phyloP scores from a whole-genome alignment of 2,888 invertebrate genomes.

The Asteroscopus sphinx region DNA sequence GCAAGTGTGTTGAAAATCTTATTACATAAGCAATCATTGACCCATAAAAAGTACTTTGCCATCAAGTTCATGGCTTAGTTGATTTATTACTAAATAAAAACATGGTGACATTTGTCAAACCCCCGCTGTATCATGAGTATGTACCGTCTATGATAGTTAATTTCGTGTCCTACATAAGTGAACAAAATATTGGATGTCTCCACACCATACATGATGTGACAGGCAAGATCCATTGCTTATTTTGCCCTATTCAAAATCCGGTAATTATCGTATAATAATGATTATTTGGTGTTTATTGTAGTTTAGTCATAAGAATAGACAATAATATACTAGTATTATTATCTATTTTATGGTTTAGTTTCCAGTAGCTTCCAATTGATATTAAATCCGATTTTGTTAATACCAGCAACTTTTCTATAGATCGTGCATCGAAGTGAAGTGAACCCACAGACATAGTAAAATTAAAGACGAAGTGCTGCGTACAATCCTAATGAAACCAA shows the following conservation, averaged over 20 bases:
- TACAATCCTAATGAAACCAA: too few relatives aligned
- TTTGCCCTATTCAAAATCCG: background rate
- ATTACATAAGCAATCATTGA: background rate
- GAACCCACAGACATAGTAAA: too few relatives aligned
- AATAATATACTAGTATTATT: too few relatives aligned
- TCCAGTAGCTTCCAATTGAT: background rate
- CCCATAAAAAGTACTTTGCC: background rate
- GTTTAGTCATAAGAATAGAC: too few relatives aligned
- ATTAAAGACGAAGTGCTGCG: too few relatives aligned
- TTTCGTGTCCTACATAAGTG: conserved; percentile 1
- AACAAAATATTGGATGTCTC: background rate
- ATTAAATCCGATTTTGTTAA: background rate
- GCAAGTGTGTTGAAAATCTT: too few relatives aligned
- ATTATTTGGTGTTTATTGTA: too few relatives aligned
- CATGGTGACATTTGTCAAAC: background rate
- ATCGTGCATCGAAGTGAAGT: background rate
- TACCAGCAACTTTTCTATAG: background rate
- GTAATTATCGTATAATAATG: background rate
- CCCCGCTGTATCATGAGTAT: background rate
- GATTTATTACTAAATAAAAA: conserved; percentile 14
- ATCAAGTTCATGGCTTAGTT: conserved; percentile 27
- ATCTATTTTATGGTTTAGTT: background rate
- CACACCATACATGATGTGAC: background rate
- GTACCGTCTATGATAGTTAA: background rate
- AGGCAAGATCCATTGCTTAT: background rate